Evolutionary conservation across 2,888 invertebrate species (phyloP).

Genomic region (Dicyrtomina minuta): DNA sequence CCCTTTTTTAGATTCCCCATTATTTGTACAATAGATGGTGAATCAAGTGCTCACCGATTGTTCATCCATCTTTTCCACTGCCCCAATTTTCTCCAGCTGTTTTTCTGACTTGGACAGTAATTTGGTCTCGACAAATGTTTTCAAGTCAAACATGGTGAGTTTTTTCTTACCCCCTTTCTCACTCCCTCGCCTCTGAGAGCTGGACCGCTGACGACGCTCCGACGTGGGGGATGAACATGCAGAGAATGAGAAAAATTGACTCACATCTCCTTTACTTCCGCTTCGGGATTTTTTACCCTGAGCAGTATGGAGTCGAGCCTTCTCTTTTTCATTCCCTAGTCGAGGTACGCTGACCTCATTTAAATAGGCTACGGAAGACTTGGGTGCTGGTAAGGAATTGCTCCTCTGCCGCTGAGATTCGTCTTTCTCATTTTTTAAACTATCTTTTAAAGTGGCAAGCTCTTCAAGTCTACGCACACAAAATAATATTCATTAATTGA

Average conservation of each 20-base stretch:
- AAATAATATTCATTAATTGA: background rate
- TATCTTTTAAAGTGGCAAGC: slow-evolving; percentile 46
- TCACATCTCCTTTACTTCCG: slow-evolving; percentile 20
- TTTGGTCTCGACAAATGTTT: slow-evolving; percentile 89
- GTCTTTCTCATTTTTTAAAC: slow-evolving; percentile 39
- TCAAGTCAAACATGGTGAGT: slow-evolving; percentile 88
- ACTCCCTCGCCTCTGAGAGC: slow-evolving; percentile 65
- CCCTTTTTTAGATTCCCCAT: too few species aligned
- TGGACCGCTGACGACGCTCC: slow-evolving; percentile 40
- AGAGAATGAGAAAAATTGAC: slow-evolving; percentile 49
- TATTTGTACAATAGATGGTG: too few species aligned
- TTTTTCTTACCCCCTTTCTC: slow-evolving; percentile 76
- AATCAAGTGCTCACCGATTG: background rate
- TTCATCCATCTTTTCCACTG: slow-evolving; percentile 28
- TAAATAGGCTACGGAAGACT: slow-evolving; percentile 61
- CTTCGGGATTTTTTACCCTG: slow-evolving; percentile 24
- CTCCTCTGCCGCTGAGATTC: slow-evolving; percentile 70
- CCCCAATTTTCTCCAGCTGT: slow-evolving; percentile 81
- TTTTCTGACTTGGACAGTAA: slow-evolving; percentile 87
- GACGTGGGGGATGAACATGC: slow-evolving; percentile 51
- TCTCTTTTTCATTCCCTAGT: slow-evolving; percentile 6
- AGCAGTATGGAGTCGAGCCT: slow-evolving; percentile 36
- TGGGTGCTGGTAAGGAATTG: slow-evolving; percentile 89
- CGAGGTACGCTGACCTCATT: background rate
- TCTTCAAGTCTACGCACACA: slow-evolving; percentile 48